Evolutionary conservation across 2,113 vertebrate genomes (phyloP).

Genomic region (Gallinago jamesoni): DNA sequence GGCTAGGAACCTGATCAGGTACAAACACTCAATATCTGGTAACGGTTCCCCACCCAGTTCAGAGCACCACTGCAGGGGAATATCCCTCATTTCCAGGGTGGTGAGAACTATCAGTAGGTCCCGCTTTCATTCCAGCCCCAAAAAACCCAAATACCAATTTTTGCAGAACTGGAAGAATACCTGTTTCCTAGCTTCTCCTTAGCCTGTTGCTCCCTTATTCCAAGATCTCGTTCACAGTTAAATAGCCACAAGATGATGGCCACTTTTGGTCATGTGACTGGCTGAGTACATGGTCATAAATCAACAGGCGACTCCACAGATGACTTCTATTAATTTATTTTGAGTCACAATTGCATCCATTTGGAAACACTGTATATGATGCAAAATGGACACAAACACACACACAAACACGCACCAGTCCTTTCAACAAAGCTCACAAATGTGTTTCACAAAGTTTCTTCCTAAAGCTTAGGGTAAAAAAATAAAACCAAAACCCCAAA

Average conservation of each 20-base stretch:
- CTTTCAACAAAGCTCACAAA: neutral
- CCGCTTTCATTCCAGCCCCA: neutral
- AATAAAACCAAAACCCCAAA: neutral
- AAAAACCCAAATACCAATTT: neutral
- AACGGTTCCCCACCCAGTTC: neutral
- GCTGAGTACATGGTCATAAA: neutral
- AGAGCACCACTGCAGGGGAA: neutral
- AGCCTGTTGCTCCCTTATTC: neutral
- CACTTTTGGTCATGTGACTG: neutral
- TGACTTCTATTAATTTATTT: conserved; percentile 28
- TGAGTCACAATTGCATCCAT: neutral
- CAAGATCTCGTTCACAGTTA: neutral
- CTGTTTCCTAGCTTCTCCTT: neutral
- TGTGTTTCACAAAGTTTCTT: neutral
- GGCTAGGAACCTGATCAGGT: neutral
- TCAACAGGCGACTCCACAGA: neutral
- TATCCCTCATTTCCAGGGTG: neutral
- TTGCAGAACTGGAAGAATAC: neutral
- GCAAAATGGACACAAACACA: neutral
- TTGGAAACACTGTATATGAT: conserved; percentile 12
- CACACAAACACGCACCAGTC: neutral
- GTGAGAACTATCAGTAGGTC: neutral
- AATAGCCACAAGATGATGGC: neutral
- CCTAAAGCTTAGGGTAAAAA: neutral
- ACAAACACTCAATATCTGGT: neutral